Evolutionary conservation across 2,888 invertebrate species (phyloP).

Genomic region (Diogma glabrata): DNA sequence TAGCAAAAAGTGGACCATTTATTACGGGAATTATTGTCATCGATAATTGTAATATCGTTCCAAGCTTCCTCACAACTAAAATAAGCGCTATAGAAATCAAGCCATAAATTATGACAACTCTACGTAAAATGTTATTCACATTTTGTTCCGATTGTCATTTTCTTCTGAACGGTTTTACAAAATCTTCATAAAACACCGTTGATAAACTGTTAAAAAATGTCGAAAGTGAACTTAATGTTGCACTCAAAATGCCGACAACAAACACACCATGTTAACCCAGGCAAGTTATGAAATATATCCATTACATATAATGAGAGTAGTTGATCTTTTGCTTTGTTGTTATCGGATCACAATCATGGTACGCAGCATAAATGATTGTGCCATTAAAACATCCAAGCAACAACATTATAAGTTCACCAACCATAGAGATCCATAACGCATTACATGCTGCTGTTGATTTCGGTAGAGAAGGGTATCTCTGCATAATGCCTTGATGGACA

Average conservation of each 20-base stretch:
- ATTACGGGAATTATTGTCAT: slow-evolving; percentile 52
- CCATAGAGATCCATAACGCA: slow-evolving; percentile 52
- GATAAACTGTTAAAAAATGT: slow-evolving; percentile 73
- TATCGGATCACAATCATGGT: slow-evolving; percentile 29
- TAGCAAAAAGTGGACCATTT: slow-evolving; percentile 55
- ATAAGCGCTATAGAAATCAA: slow-evolving; percentile 51
- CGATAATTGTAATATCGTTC: slow-evolving; percentile 51
- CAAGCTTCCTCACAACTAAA: slow-evolving; percentile 58
- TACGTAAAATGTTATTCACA: slow-evolving; percentile 48
- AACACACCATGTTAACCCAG: slow-evolving; percentile 80
- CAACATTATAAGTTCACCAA: slow-evolving; percentile 49
- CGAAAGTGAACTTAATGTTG: slow-evolving; percentile 72
- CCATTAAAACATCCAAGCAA: slow-evolving; percentile 58
- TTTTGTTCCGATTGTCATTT: slow-evolving; percentile 41
- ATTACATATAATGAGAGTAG: slow-evolving; percentile 75
- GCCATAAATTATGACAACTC: slow-evolving; percentile 56
- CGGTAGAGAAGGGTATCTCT: slow-evolving; percentile 67
- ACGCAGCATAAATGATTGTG: slow-evolving; percentile 59
- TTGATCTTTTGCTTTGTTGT: slow-evolving; percentile 56
- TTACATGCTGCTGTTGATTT: slow-evolving; percentile 54
- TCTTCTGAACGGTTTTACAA: slow-evolving; percentile 55
- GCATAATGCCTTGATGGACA: slow-evolving; percentile 78
- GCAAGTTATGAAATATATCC: slow-evolving; percentile 64
- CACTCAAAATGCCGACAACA: slow-evolving; percentile 83
- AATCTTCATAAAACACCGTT: slow-evolving; percentile 67